These are phyloP conservation scores for Gallinago solitaria DNA, from an alignment of 2,797 vertebrate species.

Conservation along the genomic window DNA sequence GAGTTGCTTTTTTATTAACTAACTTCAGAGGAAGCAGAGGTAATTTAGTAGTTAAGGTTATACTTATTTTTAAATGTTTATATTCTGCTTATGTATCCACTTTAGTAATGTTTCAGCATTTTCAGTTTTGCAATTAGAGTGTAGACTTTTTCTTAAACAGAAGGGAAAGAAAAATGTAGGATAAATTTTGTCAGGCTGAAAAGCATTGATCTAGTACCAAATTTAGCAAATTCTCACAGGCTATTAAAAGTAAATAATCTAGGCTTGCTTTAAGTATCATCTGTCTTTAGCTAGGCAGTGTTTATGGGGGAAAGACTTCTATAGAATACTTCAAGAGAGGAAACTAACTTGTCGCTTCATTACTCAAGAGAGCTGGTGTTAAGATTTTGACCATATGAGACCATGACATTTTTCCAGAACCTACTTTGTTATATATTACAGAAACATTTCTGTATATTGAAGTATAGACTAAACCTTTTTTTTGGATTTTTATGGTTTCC, in stretches of 20 bases:
- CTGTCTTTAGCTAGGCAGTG: background rate
- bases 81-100: background rate
- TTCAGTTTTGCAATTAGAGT: background rate
- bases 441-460: background rate
- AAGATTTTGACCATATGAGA: background rate
- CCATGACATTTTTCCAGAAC: background rate
- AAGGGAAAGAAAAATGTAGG: background rate
- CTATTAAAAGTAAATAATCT: background rate
- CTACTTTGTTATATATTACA: background rate
- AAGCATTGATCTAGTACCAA: background rate
- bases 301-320: background rate
- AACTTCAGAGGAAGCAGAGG: background rate
- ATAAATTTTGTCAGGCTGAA: background rate
- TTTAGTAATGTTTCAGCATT: background rate
- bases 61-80: background rate
- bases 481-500: background rate
- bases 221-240: background rate
- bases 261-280: background rate
- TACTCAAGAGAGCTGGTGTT: background rate
- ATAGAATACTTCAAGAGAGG: background rate
- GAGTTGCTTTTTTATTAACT: conserved; percentile 14
- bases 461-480: background rate
- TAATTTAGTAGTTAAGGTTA: background rate
- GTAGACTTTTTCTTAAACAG: background rate
- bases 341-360: background rate